A percentile compares a stretch with the other conserved stretches of the same genome.
Evolutionary conservation across 2,113 vertebrate genomes (phyloP).

Genomic region (Dolichallabes microphthalmus): DNA sequence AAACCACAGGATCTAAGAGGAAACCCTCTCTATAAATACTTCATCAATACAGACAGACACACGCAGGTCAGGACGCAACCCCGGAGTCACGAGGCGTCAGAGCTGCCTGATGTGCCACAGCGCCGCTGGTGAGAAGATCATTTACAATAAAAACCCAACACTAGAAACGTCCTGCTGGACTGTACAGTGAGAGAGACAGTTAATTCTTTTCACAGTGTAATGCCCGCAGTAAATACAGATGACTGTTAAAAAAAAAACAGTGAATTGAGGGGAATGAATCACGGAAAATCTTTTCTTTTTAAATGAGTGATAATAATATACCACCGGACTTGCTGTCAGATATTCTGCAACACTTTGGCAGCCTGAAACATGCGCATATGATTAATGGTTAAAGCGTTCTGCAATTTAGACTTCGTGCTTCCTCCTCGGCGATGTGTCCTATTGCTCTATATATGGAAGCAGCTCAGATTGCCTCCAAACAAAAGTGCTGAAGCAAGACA

Average conservation of each 20-base stretch:
- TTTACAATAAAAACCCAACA: neutral
- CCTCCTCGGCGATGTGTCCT: constrained; percentile 2
- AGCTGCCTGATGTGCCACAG: neutral
- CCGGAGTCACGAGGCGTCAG: neutral
- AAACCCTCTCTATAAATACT: neutral
- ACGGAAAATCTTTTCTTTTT: neutral
- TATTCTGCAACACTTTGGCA: neutral
- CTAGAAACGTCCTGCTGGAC: neutral
- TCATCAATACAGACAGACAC: neutral
- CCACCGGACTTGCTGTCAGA: neutral
- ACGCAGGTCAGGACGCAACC: neutral
- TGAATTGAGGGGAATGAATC: neutral
- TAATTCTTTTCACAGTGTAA: neutral
- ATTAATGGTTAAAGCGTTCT: constrained; percentile 9
- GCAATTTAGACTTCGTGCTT: neutral
- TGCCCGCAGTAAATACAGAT: neutral
- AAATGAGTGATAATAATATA: constrained; percentile 8
- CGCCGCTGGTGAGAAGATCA: neutral
- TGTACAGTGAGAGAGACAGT: neutral
- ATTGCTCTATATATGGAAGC: constrained; percentile 21
- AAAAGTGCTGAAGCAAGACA: constrained; percentile 45
- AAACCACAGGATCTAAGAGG: neutral
- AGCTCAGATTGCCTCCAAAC: constrained; percentile 30
- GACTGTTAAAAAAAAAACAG: neutral
- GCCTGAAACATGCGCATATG: neutral